Base-by-base conservation (phyloP, 2,888 invertebrate species). In the Tryphoninae sp. region DNA sequence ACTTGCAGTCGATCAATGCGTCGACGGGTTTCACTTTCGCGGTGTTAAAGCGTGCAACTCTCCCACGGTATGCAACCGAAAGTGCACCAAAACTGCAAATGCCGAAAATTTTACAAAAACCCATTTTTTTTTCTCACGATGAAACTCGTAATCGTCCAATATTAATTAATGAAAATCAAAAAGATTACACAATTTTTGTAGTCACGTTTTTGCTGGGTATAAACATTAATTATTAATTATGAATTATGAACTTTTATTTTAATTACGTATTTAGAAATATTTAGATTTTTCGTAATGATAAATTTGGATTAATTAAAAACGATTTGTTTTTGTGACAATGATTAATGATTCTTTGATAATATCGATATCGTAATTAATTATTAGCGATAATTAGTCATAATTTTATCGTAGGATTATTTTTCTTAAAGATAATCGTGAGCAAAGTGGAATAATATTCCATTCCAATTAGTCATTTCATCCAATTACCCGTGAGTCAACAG, bases 1-100 rank as follows among this genome's bases (percentile, higher is more conserved):
- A 92, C 89, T 88, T 88, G 93, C 93, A 93, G 93, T 90, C 91
- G 90, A 90, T 91, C 90, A 91, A 93, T 90, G 91, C 91, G 90
- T 89, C 88, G 89, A 89, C 90, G 91, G 91, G 90, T 92, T 92
- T 92, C 92, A 92, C 92, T 92, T 92, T 92, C 91, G 91, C 90
- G 89, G 86, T 90, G 90, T 89, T 89, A 89, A 90, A 91, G 90
- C 89, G 90, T 90, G 89, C 89, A 87, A 87, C 87, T 76, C 76
- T 78, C 73, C 42, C 82, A 19, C 73, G 64, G 64, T 77, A 42
- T 82, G 78, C 78, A 65, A 77, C 82, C 82, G 78, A 82, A 71
- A 72, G 78, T 75, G 81, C 67, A 76, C 42, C 23, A 42, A 62
- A 73, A 58, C 11, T 53, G 64, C 49, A 79, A 79, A 78, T 62